phyloP scores from a whole-genome alignment of 2,888 invertebrate genomes.

The Parnassius mnemosyne region DNA sequence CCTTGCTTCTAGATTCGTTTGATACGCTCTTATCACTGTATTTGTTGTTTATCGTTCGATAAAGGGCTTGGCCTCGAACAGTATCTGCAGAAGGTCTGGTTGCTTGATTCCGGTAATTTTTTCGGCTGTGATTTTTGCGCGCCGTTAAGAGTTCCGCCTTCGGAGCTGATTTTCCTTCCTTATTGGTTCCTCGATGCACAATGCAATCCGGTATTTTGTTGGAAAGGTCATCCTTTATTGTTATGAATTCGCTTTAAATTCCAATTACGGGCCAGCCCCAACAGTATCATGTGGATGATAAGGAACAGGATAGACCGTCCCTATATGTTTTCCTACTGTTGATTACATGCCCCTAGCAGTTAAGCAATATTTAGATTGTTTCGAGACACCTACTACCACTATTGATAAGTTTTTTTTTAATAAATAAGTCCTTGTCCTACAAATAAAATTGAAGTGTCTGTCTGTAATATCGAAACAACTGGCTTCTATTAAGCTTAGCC shows the following conservation, averaged over 20 bases:
- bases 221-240: slow-evolving; percentile 20
- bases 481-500: too few relatives aligned
- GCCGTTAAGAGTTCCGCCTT: slow-evolving; percentile 56
- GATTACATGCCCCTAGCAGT: too few relatives aligned
- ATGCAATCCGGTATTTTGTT: slow-evolving; percentile 38
- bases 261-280: too few relatives aligned
- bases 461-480: too few relatives aligned
- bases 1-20: slow-evolving; percentile 54
- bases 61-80: slow-evolving; percentile 67
- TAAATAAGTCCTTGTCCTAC: too few relatives aligned
- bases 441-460: too few relatives aligned
- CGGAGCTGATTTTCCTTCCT: slow-evolving; percentile 56
- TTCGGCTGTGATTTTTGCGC: slow-evolving; percentile 53
- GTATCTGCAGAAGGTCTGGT: slow-evolving; percentile 49
- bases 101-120: slow-evolving; percentile 58
- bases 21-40: slow-evolving; percentile 53
- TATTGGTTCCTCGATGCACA: slow-evolving; percentile 46
- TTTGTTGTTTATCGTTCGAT: slow-evolving; percentile 59
- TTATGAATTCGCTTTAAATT: slow-evolving; percentile 4
- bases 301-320: too few relatives aligned
- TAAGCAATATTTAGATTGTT: too few relatives aligned
- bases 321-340: too few relatives aligned
- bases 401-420: too few relatives aligned
- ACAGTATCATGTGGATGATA: too few relatives aligned
- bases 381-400: too few relatives aligned